A percentile compares a stretch with the other conserved stretches of the same genome.
Conservation (phyloP, 92 coral and sea anemone genomes). For the Pocillopora grandis region DNA sequence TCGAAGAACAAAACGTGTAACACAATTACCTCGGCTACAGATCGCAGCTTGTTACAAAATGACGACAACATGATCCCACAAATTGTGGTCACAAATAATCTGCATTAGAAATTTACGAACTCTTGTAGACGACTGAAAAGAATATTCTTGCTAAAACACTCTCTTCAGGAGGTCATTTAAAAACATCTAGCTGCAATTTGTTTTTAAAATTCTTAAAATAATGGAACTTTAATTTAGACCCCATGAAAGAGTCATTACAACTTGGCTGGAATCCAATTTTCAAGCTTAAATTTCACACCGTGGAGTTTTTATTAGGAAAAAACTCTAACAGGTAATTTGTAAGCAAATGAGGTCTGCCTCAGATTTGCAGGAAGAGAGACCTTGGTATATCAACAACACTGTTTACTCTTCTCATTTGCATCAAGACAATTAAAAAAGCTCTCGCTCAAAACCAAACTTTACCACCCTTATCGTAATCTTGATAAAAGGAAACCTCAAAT, state of each 20-base stretch:
- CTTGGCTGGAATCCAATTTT: background rate
- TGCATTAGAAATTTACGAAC: background rate
- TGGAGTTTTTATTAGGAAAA: background rate
- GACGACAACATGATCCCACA: conserved; percentile 41
- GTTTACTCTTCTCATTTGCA: background rate
- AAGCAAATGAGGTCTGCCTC: background rate
- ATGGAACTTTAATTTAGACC: background rate
- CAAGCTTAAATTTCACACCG: background rate
- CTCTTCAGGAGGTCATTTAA: conserved; percentile 5
- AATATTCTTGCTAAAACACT: background rate
- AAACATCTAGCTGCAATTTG: background rate
- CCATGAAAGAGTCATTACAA: background rate
- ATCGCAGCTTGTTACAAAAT: conserved; percentile 38
- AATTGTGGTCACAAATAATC: background rate
- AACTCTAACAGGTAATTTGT: background rate
- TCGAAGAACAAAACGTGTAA: background rate
- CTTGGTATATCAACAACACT: background rate
- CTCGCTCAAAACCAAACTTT: background rate
- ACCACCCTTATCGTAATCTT: background rate
- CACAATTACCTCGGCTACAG: conserved; percentile 54
- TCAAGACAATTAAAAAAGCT: background rate
- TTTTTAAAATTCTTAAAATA: conserved; percentile 5
- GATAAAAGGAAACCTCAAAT: background rate
- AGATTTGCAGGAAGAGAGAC: background rate
- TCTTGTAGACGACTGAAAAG: background rate